Base-by-base conservation (phyloP, 1,140 invertebrate genomes). In the Hypsibius dujardini region DNA sequence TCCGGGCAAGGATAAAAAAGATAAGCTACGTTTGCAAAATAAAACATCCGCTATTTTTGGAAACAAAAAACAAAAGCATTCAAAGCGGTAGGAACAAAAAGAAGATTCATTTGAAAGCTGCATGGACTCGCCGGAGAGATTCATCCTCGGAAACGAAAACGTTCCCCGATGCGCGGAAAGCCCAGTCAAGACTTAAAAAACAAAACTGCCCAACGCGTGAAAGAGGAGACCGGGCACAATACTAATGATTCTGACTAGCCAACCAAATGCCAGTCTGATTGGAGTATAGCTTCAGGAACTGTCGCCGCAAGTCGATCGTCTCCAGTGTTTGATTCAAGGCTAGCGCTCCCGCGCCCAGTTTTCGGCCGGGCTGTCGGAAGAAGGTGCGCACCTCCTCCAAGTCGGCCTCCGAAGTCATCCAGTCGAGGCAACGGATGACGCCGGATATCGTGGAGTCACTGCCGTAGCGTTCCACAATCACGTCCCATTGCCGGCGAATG, bases 251-350 rank as follows among this genome's bases (percentile, higher is more conserved):
- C 12, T 15, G 3, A 15, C 42, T 7, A 67, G 45, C 62, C 12
- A 67, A 45, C 42, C 42, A 67, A 56, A 12, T 56, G n/a, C 7
- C n/a, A n/a, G n/a, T 56, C 7, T 56, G 7, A 56, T 56, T 56
- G n/a, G 7, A 7, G n/a, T 56, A 56, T n/a, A 56, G n/a, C n/a
- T 67, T 42, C 7, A 67, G 42, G 45, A 67, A 67, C 42, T 67
- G 12, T 45, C 62, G 7, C 3, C 42, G 62, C 42, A 67, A 67
- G 12, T 45, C 62, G 71, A 90, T 88, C n/a, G 83, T 86, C 79
- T 90, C 88, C 70, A 88, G 77, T 75, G 86, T 87, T 76, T 88
- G 86, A 47, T 87, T 83, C 45, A 88, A 78, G n/a, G 86, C 82
- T 74, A 86, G 77, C 46, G 81, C 78, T 42, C 86, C 86, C 2